phyloP scores from a whole-genome alignment of 2,113 vertebrate species.

The Gobio gobio region DNA sequence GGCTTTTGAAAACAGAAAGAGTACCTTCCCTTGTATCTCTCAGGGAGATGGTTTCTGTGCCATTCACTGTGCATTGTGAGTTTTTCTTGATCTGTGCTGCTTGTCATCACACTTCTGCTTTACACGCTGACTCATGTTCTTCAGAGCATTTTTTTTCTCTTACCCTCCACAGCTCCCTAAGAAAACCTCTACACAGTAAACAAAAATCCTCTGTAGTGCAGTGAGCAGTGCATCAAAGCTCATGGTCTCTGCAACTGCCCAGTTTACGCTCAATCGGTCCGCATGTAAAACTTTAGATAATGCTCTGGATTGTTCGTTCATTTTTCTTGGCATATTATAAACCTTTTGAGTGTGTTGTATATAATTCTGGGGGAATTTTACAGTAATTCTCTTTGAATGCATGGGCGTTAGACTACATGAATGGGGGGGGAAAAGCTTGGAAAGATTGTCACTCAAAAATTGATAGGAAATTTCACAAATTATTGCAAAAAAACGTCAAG shows the following conservation, averaged over 20 bases:
- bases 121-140: conserved; percentile 41
- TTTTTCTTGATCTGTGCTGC: conserved; percentile 48
- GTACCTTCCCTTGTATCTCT: conserved; percentile 4
- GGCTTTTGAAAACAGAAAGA: conserved; percentile 35
- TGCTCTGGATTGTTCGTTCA: not conserved
- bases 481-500: not conserved
- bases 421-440: not conserved
- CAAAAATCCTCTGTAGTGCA: conserved; percentile 25
- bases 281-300: not conserved
- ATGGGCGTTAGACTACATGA: no score
- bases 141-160: conserved; percentile 39
- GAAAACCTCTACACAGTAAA: conserved; percentile 41
- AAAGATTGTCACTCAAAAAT: not conserved
- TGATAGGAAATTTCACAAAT: not conserved
- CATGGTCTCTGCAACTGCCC: conserved; percentile 2
- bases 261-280: not conserved
- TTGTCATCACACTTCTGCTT: conserved; percentile 46
- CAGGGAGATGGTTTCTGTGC: conserved; percentile 26
- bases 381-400: not conserved
- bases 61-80: conserved; percentile 44
- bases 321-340: not conserved
- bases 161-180: conserved; percentile 37
- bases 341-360: not conserved
- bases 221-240: conserved; percentile 15
- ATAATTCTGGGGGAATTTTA: not conserved